Base-by-base conservation (phyloP, 2,113 vertebrate species). In the Polypterus senegalus region DNA sequence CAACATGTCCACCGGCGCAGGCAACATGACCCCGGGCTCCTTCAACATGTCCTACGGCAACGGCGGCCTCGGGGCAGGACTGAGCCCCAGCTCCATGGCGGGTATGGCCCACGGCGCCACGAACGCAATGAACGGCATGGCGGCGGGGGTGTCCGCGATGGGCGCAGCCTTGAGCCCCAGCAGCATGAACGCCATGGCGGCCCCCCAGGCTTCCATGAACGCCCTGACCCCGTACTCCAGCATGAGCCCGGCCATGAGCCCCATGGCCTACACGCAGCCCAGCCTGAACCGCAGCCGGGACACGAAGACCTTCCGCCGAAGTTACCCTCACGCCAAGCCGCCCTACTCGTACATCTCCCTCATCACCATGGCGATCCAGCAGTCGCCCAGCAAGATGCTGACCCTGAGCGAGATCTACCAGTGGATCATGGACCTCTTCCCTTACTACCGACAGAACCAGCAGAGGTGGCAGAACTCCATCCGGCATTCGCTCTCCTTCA, bases 391-490 rank as follows among this genome's bases (percentile, higher is more conserved):
- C 79, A 98, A 98, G 80, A 98, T 98, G 96, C 87, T 98, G 67
- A 98, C 96, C 0, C 88, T 98, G 7, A 97, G 92, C 3, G 95
- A 99, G 79, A 99, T 99, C 81, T 99, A 98, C 79, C 94, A 97
- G 74, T 98, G 95, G 95, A 99, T 99, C 86, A 98, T 98, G 95
- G 96, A 99, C 78, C 87, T 98, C 44, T 98, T 99, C 66, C 95
- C 95, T 2, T 99, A 82, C 60, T 99, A 99, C 77, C 85, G 96
- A 0, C 93, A 99, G 78, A 98, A 99, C 79, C 95, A 98, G 77
- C 95, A 99, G 75, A 89, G 95, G 65, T 98, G 96, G 96, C 96
- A 98, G 83, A 98, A 98, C 84, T 97, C 93, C 74, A 99, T 99
- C 72, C 88, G 96, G 4, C 96, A 98, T 78, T 98, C 95, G 0